Conservation (phyloP, 2,797 vertebrate species). For the Amphiprion clarkii region DNA sequence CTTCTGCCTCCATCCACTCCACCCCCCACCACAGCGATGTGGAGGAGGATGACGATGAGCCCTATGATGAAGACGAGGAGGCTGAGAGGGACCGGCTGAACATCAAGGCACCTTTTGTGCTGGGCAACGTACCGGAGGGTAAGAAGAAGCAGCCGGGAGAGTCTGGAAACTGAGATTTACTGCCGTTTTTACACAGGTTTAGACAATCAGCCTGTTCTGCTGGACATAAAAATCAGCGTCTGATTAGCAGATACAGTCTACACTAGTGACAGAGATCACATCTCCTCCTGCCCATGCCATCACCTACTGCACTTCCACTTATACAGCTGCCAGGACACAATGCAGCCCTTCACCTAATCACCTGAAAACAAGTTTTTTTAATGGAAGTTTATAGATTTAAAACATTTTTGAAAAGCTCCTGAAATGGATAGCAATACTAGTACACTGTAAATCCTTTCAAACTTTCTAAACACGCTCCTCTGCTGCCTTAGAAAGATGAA, state of each 20-base stretch:
- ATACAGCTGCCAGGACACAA: not conserved
- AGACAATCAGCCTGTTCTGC: not conserved
- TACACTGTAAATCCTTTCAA: not conserved
- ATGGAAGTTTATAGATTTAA: not conserved
- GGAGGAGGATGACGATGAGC: slow-evolving; percentile 88
- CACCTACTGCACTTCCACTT: not conserved
- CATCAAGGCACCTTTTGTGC: slow-evolving; percentile 90
- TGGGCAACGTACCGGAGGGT: slow-evolving; percentile 74
- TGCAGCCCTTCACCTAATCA: not conserved
- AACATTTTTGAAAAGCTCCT: not conserved
- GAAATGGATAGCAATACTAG: not conserved
- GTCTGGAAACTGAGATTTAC: slow-evolving; percentile 83
- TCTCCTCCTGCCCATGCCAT: too few relatives aligned
- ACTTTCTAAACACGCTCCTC: not conserved
- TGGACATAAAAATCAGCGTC: not conserved
- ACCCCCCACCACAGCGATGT: slow-evolving; percentile 92
- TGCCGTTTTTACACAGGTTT: not conserved
- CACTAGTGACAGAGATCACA: not conserved
- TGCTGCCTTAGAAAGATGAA: too few relatives aligned
- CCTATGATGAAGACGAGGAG: slow-evolving; percentile 94
- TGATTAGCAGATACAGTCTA: slow-evolving; percentile 6
- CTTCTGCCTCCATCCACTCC: slow-evolving; percentile 90
- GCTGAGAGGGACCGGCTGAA: slow-evolving; percentile 93
- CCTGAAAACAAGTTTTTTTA: not conserved
- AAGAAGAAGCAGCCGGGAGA: slow-evolving; percentile 88